Base-by-base conservation (phyloP, 2,113 vertebrate species). In the Spilogale gracilis region DNA sequence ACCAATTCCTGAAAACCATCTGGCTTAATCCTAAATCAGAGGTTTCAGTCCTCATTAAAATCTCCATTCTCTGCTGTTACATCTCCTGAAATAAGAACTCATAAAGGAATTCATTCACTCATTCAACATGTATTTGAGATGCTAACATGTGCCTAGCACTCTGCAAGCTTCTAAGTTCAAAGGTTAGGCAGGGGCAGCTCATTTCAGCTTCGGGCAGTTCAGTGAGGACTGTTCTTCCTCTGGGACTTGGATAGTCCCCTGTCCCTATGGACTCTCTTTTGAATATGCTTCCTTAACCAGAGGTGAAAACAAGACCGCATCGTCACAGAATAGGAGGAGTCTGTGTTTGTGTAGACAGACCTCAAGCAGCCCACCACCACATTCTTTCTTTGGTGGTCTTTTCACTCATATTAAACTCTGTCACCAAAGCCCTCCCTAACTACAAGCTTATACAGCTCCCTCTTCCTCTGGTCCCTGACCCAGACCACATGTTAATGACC, bases 241-340 rank as follows among this genome's bases (percentile, higher is more conserved):
- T 58, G 32, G 50, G 63, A 60, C 58, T 85, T 87, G 27, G 16
- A 58, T 12, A 71, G n/a, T 86, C 21, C 56, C 20, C 13, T n/a
- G 45, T 12, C 16, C 74, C 6, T 48, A 11, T n/a, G 14, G 43
- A 65, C 32, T 48, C 20, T 65, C n/a, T 86, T 89, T 74, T 86
- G 81, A 90, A 61, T 56, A 74, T 91, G 43, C 21, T 79, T 93
- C 95, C 30, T 86, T 92, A 63, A 89, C 48, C 52, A 71, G 61
- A 91, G 65, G 54, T 82, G 25, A 94, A 86, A 73, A 71, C 30
- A 38, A 71, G 78, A 78, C 27, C 3, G 8, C 3, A 11, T 67
- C 18, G 9, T 71, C 45, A 78, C 25, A 69, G 45, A 76, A 83
- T 23, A 89, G 38, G 16, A 65, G 61, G 76, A n/a, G 20, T 81